Evolutionary conservation across 2,113 vertebrate species (phyloP).

Genomic region (Percopsis transmontana): DNA sequence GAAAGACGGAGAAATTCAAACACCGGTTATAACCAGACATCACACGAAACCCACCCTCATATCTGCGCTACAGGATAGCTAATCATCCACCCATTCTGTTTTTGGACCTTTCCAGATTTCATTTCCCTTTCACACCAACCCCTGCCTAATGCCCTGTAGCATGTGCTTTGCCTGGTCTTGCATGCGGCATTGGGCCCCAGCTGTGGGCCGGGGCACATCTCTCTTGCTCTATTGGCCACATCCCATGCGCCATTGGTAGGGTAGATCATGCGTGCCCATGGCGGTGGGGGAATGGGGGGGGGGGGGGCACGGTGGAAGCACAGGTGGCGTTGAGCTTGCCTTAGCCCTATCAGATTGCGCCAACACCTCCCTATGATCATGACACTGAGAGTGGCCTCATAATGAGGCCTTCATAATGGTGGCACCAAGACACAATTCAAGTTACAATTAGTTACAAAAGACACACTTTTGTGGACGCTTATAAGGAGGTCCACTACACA

Average conservation of each 20-base stretch:
- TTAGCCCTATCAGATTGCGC: slow-evolving; percentile 24
- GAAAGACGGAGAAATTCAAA: background rate
- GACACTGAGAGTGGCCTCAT: slow-evolving; percentile 3
- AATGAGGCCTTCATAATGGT: background rate
- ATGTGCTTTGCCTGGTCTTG: slow-evolving; percentile 21
- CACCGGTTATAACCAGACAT: background rate
- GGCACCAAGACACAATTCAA: too few species aligned
- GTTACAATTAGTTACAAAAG: too few species aligned
- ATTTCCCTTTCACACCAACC: background rate
- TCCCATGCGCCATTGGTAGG: slow-evolving; percentile 49
- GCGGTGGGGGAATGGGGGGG: slow-evolving; percentile 32
- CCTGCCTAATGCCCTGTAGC: slow-evolving; percentile 12
- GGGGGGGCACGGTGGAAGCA: slow-evolving; percentile 1
- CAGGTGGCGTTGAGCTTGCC: slow-evolving; percentile 33
- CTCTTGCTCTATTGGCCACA: slow-evolving; percentile 51
- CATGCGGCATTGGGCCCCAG: slow-evolving; percentile 44
- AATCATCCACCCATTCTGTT: background rate
- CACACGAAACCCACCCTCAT: background rate
- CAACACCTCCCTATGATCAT: slow-evolving; percentile 35
- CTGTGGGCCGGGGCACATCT: slow-evolving; percentile 42
- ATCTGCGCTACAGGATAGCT: background rate
- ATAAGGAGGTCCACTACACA: too few species aligned
- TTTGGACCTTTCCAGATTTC: background rate
- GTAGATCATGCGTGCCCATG: slow-evolving; percentile 48
- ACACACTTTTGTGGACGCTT: too few species aligned